These are phyloP conservation scores for Epinephelus fuscoguttatus DNA, from an alignment of 2,113 vertebrate genomes.

Conservation along the genomic window DNA sequence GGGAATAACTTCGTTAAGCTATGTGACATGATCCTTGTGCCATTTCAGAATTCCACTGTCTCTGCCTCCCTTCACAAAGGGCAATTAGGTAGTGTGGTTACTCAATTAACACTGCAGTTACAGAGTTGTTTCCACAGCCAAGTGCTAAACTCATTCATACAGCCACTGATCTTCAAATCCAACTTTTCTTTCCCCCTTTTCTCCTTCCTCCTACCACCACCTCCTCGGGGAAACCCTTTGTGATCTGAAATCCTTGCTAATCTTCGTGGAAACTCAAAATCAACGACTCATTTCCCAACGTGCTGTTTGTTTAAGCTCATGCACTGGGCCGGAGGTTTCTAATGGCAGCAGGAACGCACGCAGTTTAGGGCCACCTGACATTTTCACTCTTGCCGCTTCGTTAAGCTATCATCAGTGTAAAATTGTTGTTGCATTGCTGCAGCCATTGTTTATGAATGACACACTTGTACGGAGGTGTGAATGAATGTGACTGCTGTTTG, in stretches of 20 bases:
- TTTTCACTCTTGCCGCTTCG: constrained; percentile 39
- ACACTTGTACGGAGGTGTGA: constrained; percentile 45
- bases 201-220: constrained; percentile 34
- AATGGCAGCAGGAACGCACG: constrained; percentile 19
- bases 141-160: constrained; percentile 66
- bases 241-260: constrained; percentile 78
- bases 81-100: constrained; percentile 39
- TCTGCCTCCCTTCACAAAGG: constrained; percentile 20
- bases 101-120: constrained; percentile 54
- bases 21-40: constrained; percentile 24
- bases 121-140: constrained; percentile 43
- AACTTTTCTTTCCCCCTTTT: constrained; percentile 44
- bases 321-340: constrained; percentile 38
- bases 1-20: constrained; percentile 35
- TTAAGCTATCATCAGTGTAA: constrained; percentile 45
- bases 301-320: constrained; percentile 74
- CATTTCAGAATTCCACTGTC: constrained; percentile 29
- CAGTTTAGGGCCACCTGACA: constrained; percentile 20
- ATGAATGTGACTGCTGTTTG: constrained; percentile 44
- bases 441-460: constrained; percentile 71
- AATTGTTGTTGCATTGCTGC: constrained; percentile 51
- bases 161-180: constrained; percentile 69
- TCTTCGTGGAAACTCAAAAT: constrained; percentile 81
- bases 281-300: constrained; percentile 71
- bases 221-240: constrained; percentile 69